Evolutionary conservation across 2,888 invertebrate species (phyloP).

Genomic region (Ophion ventricosus): DNA sequence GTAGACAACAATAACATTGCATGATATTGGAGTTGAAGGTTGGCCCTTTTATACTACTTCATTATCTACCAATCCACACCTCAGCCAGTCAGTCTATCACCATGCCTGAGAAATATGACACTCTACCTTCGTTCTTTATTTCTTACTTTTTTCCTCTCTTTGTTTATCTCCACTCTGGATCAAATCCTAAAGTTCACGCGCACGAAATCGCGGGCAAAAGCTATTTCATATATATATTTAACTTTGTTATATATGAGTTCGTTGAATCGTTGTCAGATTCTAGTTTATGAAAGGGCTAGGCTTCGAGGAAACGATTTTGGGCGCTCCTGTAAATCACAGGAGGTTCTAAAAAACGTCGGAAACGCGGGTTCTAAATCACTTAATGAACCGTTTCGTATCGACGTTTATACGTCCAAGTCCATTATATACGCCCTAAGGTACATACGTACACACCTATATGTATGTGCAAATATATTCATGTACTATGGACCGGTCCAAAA

Average conservation of each 20-base stretch:
- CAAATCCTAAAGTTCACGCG: too few relatives aligned
- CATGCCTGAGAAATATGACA: too few relatives aligned
- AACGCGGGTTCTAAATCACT: conserved; percentile 61
- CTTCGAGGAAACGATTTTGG: conserved; percentile 62
- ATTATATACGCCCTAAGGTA: conserved; percentile 4
- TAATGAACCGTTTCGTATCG: conserved; percentile 72
- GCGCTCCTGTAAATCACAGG: conserved; percentile 41
- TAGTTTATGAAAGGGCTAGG: conserved; percentile 35
- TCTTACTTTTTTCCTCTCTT: too few relatives aligned
- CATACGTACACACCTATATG: conserved; percentile 52
- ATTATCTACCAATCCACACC: too few relatives aligned
- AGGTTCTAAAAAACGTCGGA: conserved; percentile 30
- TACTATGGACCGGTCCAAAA: background rate
- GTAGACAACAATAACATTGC: too few relatives aligned
- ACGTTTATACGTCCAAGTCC: conserved; percentile 55
- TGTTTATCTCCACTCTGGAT: too few relatives aligned
- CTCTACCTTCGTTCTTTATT: too few relatives aligned
- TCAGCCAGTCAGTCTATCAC: too few relatives aligned
- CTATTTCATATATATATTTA: background rate
- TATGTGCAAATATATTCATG: background rate
- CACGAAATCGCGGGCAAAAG: too few relatives aligned
- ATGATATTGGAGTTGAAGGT: too few relatives aligned
- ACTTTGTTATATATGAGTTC: background rate
- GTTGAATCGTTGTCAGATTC: conserved; percentile 26
- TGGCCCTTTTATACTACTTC: too few relatives aligned